Base-by-base conservation (phyloP, 2,888 invertebrate species). In the Cataglyphis cursor region DNA sequence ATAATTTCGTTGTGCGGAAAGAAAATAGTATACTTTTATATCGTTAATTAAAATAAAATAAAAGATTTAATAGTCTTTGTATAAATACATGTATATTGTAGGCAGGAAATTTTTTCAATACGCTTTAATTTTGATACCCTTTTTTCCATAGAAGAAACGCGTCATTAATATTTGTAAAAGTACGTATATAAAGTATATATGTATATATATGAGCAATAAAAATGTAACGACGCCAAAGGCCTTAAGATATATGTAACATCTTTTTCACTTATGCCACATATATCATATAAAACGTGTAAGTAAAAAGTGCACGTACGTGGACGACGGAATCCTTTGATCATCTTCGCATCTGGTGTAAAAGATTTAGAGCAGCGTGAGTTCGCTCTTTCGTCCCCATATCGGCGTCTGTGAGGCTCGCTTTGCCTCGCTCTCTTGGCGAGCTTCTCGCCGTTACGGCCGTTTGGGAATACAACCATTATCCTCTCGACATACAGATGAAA, bases 381-480 rank as follows among this genome's bases (percentile, higher is more conserved):
- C 54, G 81, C 83, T 81, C 84, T 82, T 83, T 85, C 87, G 54
- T 59, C 62, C 82, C 74, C 72, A 62, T 64, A 70, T 82, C 61
- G 81, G 68, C 44, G 83, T 82, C 82, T 85, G 81, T 28, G 68
- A 75, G 78, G 51, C 51, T 15, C 66, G 64, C 78, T 87, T 85
- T 85, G 31, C 78, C 74, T 76, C 74, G 73, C 57, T 81, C 88
- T 81, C 73, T 83, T 70, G 73, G 82, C 85, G 65, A 85, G 86
- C 62, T 48, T 57, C 81, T 80, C 82, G 59, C 59, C 48, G 82
- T 59, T 88, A 84, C 75, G 85, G 92, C 90, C 94, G 91, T 93
- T 93, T 92, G 94, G 93, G 94, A 94, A 94, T 93, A 94, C 93
- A 92, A 88, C 93, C 93, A 93, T 93, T 93, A 93, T 92, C 91